phyloP scores from a whole-genome alignment of 1,140 invertebrate species.

The Cheumatopsyche charites region DNA sequence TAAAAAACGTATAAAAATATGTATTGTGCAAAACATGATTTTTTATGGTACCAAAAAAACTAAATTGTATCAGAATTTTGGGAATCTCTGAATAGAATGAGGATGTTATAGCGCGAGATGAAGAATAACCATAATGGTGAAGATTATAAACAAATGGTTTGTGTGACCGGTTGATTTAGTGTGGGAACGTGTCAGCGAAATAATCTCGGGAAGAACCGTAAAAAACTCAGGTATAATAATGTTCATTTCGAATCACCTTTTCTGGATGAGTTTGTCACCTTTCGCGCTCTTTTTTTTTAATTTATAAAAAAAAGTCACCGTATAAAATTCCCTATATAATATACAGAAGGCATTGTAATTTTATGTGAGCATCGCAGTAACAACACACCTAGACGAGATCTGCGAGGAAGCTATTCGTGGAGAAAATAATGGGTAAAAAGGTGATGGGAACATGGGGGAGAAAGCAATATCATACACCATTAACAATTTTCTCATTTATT shows the following conservation, averaged over 20 bases:
- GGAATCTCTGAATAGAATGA: constrained; percentile 36
- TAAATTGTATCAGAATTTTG: not conserved
- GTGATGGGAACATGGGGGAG: constrained; percentile 40
- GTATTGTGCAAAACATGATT: not conserved
- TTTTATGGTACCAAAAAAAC: no score
- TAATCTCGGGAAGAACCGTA: not conserved
- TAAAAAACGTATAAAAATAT: no score
- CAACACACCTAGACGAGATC: constrained; percentile 30
- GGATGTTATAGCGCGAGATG: constrained; percentile 41
- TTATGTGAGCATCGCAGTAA: constrained; percentile 14
- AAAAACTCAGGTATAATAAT: constrained; percentile 23
- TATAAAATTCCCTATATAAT: no score
- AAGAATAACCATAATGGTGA: constrained; percentile 45
- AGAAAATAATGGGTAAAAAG: constrained; percentile 47
- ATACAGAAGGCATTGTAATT: not conserved
- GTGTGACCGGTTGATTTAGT: constrained; percentile 45
- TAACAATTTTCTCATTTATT: constrained; percentile 50
- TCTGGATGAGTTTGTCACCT: constrained; percentile 3
- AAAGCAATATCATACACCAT: constrained; percentile 49
- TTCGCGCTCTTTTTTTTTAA: not conserved
- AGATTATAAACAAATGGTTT: constrained; percentile 48
- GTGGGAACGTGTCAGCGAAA: constrained; percentile 42
- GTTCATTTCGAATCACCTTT: constrained; percentile 12
- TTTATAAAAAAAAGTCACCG: not conserved
- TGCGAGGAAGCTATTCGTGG: constrained; percentile 40